Percentiles rank a stretch among this genome's conserved stretches.
These are phyloP conservation scores for Mareca penelope DNA, from an alignment of 2,797 vertebrate genomes.

Conservation along the genomic window DNA sequence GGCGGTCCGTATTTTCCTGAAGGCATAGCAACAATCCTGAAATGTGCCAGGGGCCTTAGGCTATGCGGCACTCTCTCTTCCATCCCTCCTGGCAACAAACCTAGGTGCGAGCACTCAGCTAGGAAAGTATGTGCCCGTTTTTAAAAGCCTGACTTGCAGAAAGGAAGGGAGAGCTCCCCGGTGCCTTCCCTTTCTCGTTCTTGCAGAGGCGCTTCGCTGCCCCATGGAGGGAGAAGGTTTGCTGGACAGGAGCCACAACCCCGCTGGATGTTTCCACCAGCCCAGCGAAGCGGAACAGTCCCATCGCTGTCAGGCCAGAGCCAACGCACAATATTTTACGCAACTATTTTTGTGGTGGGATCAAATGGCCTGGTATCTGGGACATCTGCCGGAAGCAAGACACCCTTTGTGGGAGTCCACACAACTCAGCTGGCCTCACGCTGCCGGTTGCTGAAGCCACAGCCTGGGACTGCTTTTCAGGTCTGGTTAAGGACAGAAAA, in stretches of 20 bases:
- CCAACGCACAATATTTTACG: constrained; percentile 71
- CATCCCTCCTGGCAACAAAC: background rate
- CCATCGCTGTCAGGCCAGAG: constrained; percentile 68
- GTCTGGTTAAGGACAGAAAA: constrained; percentile 73
- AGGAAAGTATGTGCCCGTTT: background rate
- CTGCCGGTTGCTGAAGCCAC: constrained; percentile 84
- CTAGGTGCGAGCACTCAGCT: background rate
- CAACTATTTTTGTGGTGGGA: constrained; percentile 87
- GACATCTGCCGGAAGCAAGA: constrained; percentile 94
- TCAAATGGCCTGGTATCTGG: constrained; percentile 81
- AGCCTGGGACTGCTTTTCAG: constrained; percentile 76
- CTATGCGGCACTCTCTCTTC: background rate
- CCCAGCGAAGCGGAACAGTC: constrained; percentile 33
- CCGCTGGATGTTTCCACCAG: constrained; percentile 25
- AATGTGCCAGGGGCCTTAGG: background rate
- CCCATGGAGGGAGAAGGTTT: background rate
- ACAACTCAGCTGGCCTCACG: constrained; percentile 78
- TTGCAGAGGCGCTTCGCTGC: background rate
- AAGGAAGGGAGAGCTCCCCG: background rate
- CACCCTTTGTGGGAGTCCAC: constrained; percentile 88
- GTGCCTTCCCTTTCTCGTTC: background rate
- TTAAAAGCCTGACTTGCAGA: background rate
- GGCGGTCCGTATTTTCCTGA: background rate
- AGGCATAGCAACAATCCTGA: background rate
- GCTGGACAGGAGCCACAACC: constrained; percentile 37